Evolutionary conservation across 2,888 invertebrate genomes (phyloP), one percentile per base, ranked within the genome.

Genomic region (Diaphora mendica): DNA sequence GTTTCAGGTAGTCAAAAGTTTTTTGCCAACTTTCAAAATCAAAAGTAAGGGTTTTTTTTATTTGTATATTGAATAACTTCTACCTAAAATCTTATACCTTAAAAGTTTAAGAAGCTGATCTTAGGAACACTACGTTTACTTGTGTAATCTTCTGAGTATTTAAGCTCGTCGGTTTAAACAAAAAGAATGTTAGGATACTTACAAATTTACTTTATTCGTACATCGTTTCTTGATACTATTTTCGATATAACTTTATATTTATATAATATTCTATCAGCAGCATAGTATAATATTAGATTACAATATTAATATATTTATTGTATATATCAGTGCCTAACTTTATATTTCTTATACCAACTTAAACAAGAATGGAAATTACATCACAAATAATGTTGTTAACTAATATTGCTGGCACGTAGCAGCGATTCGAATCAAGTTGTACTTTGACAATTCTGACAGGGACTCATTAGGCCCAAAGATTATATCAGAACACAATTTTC

Each of bases 401-500:
- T 62, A 62, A 62, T 30, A 62, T 62, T 62, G 30, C n/a, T 17
- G 26, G n/a, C n/a, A 55, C 68, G 55, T 48, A 62, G 20, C 26
- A 62, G 39, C 62, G n/a, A n/a, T 23, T 62, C 42, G 2, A 70
- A 26, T 62, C 11, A 55, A 35, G 30, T 68, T 8, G 11, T 30
- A 62, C 30, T 35, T n/a, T 62, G 26, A 62, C 30, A 42, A 23
- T 42, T 62, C 26, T 70, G 42, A 62, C 59, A 42, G 30, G 42
- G 62, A 20, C 62, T 55, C 62, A 42, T 62, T 62, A 59, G 69
- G 8, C 62, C 44, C 23, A 15, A 39, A 70, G 62, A 39, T 62
- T 70, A 62, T 65, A 20, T 39, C 64, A 9, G 39, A 13, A 23
- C 39, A 39, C 39, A 65, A 35, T 39, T 65, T 35, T 62, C 62